phyloP scores from a whole-genome alignment of 2,888 invertebrate species.

The Cantharis flavilabris region DNA sequence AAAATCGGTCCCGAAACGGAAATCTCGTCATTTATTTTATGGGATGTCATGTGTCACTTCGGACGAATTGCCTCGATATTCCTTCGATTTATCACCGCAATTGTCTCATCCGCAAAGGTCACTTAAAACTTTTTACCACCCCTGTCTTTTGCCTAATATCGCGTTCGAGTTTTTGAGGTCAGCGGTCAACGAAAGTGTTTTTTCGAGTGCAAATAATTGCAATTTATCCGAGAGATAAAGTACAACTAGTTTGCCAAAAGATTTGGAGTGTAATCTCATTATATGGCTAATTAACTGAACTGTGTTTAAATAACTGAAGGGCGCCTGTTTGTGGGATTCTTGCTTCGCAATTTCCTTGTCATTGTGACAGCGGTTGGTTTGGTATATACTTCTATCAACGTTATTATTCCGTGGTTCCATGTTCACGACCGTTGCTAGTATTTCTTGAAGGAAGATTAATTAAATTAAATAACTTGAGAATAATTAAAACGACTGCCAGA shows the following conservation, averaged over 20 bases:
- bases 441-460: slow-evolving; percentile 25
- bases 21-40: slow-evolving; percentile 6
- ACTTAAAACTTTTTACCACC: not conserved
- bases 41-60: slow-evolving; percentile 9
- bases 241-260: not conserved
- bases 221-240: not conserved
- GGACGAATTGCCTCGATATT: not conserved
- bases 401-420: slow-evolving; percentile 21
- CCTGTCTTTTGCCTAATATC: not conserved
- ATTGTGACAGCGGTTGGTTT: slow-evolving; percentile 22
- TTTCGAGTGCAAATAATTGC: not conserved
- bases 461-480: slow-evolving; percentile 27
- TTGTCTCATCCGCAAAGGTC: not conserved
- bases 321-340: slow-evolving; percentile 25
- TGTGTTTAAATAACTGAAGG: slow-evolving; percentile 29
- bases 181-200: not conserved
- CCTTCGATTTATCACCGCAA: not conserved
- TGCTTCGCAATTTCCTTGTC: slow-evolving; percentile 23
- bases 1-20: slow-evolving; percentile 1
- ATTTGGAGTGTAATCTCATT: slow-evolving; percentile 22
- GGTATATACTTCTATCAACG: slow-evolving; percentile 24
- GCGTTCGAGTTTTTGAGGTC: not conserved
- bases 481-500: slow-evolving; percentile 14
- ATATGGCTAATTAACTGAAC: slow-evolving; percentile 27
- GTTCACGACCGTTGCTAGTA: slow-evolving; percentile 19